These are phyloP conservation scores for Luperina nickerlii DNA, from an alignment of 2,888 invertebrate genomes.

Conservation along the genomic window DNA sequence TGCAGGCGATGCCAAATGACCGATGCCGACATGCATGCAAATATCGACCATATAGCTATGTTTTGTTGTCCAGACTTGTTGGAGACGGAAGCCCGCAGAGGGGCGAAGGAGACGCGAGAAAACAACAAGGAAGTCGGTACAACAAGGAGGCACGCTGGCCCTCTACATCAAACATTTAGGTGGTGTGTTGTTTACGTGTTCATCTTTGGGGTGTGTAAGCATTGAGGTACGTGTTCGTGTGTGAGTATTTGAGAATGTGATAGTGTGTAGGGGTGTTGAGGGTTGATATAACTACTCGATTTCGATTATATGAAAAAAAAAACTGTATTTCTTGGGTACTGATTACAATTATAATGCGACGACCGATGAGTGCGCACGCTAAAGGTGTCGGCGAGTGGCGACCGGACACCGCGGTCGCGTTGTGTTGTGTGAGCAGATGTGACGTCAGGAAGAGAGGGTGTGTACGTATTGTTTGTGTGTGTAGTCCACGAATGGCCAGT, in stretches of 20 bases:
- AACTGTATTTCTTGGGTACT: background rate
- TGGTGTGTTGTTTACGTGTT: slow-evolving; percentile 1
- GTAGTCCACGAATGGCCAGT: background rate
- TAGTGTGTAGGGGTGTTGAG: background rate
- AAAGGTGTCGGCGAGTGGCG: background rate
- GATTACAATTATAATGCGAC: background rate
- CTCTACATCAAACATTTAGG: slow-evolving; percentile 18
- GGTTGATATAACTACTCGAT: background rate
- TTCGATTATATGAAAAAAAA: background rate
- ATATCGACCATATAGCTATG: slow-evolving; percentile 20
- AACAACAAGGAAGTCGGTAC: slow-evolving; percentile 10
- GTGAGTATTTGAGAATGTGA: background rate
- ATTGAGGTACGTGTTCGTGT: background rate
- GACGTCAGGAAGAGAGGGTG: background rate
- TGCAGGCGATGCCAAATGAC: slow-evolving; percentile 20
- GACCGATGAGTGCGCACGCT: background rate
- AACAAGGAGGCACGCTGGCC: slow-evolving; percentile 17
- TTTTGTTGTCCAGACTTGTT: background rate
- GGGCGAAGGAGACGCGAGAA: slow-evolving; percentile 36
- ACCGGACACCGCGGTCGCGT: background rate
- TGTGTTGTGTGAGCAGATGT: background rate
- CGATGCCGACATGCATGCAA: slow-evolving; percentile 40
- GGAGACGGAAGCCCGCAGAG: slow-evolving; percentile 19
- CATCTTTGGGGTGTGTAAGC: background rate
- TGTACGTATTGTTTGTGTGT: background rate